Evolutionary conservation across 2,888 invertebrate species (phyloP).

Genomic region (Microplitis deprimator): DNA sequence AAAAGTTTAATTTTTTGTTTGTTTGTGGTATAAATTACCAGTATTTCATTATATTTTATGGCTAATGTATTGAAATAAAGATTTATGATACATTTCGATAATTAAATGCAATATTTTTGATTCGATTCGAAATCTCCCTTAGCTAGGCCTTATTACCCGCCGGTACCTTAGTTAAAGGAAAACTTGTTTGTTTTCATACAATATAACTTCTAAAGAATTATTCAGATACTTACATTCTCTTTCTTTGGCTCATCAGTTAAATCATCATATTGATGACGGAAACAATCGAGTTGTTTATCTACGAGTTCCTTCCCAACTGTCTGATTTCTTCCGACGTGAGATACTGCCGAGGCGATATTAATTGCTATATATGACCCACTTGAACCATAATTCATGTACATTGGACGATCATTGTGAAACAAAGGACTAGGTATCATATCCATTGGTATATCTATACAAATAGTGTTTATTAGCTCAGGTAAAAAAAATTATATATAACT

Average conservation of each 20-base stretch:
- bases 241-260: neutral
- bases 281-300: neutral
- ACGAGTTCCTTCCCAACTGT: neutral
- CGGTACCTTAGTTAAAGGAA: no score
- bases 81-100: no score
- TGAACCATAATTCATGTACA: neutral
- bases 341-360: neutral
- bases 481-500: no score
- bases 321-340: neutral
- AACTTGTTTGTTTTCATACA: no score
- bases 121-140: no score
- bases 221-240: neutral
- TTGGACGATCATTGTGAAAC: neutral
- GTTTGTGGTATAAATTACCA: no score
- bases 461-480: neutral
- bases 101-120: no score
- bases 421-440: neutral
- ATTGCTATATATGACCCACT: neutral
- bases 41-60: no score
- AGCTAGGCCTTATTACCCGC: no score
- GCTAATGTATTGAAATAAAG: no score
- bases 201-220: no score
- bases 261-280: neutral
- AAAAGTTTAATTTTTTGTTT: no score
- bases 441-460: neutral